Conservation (phyloP, 2,113 vertebrate genomes). For the Cathartes aura region DNA sequence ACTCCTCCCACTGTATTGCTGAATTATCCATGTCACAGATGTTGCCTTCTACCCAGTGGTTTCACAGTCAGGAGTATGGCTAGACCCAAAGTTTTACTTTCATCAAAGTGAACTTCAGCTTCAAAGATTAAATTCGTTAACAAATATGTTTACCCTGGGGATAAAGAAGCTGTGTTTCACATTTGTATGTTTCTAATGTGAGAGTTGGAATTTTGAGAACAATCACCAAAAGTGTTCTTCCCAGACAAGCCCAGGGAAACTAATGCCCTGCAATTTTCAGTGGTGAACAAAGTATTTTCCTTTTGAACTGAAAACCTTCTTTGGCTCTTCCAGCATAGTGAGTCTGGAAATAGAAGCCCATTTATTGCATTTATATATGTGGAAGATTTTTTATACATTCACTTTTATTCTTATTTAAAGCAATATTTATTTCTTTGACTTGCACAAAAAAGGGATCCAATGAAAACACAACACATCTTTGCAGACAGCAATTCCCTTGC, state of each 20-base stretch:
- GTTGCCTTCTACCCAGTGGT: not conserved
- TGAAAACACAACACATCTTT: conserved; percentile 75
- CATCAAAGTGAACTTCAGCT: not conserved
- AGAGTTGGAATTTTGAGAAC: not conserved
- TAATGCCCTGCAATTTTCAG: not conserved
- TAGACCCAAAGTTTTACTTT: not conserved
- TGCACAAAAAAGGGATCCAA: conserved; percentile 62
- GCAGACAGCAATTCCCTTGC: not conserved
- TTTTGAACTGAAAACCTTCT: not conserved
- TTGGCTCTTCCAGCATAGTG: not conserved
- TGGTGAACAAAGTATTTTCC: not conserved
- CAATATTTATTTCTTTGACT: conserved; percentile 69
- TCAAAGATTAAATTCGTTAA: not conserved
- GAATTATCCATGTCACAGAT: not conserved
- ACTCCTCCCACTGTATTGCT: not conserved
- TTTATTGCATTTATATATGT: conserved; percentile 39
- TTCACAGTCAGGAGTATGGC: not conserved
- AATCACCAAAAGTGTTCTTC: not conserved
- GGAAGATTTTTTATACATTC: conserved; percentile 50
- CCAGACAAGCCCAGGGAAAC: not conserved
- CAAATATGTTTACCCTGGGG: not conserved
- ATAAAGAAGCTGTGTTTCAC: not conserved
- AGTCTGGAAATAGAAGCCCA: conserved; percentile 43
- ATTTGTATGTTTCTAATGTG: not conserved
- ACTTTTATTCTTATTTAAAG: conserved; percentile 76